Evolutionary conservation across 2,113 vertebrate genomes (phyloP).

Genomic region (Pogonocichla stellata): DNA sequence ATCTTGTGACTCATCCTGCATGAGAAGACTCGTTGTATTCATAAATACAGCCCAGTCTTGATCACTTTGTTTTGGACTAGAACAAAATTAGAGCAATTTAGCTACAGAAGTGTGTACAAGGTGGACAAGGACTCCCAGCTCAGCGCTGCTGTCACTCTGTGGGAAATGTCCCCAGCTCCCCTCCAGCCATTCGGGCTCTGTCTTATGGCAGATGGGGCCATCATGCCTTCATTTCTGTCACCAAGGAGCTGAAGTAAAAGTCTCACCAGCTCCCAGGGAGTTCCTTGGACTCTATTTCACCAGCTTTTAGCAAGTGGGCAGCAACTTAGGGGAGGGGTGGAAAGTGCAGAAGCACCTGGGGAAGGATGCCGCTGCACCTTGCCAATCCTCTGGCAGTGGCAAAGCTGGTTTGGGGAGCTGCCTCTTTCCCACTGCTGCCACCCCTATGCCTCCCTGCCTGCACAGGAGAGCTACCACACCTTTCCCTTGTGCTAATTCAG

Average conservation of each 20-base stretch:
- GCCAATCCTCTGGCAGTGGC: rapidly evolving
- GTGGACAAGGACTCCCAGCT: neutral
- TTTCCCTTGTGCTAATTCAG: neutral
- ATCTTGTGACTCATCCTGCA: neutral
- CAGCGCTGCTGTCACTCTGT: neutral
- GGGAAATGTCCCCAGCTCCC: neutral
- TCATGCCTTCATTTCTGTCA: neutral
- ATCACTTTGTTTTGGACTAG: neutral
- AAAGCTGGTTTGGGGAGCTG: conserved; percentile 21
- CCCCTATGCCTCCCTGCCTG: neutral
- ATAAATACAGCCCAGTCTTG: neutral
- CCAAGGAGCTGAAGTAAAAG: neutral
- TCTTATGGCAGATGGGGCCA: neutral
- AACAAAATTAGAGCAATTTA: neutral
- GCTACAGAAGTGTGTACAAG: neutral
- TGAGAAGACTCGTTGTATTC: rapidly evolving
- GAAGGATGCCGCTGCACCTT: neutral
- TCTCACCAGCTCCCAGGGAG: neutral
- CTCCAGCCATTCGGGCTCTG: rapidly evolving
- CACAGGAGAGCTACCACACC: neutral
- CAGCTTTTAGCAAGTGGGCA: neutral
- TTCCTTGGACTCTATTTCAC: neutral
- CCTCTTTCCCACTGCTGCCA: neutral
- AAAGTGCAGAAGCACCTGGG: neutral
- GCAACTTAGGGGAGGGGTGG: rapidly evolving